A percentile compares a stretch with the other conserved stretches of the same genome.
Conservation (phyloP, 2,797 vertebrate species). For the Diplodus puntazzo region DNA sequence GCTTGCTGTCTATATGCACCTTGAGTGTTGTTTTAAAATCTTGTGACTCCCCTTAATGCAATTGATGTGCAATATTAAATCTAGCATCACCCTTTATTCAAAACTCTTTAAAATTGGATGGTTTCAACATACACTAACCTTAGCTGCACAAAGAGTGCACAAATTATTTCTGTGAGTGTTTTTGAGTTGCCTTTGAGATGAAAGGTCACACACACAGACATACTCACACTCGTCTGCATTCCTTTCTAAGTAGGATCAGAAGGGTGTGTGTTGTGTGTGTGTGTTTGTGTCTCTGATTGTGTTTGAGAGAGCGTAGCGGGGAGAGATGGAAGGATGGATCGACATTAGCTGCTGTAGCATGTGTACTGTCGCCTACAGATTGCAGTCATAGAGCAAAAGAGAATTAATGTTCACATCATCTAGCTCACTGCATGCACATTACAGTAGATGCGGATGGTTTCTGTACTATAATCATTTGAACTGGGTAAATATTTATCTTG, state of each 20-base stretch:
- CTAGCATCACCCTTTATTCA: background rate
- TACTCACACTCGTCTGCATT: background rate
- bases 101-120: background rate
- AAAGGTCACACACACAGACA: slow-evolving; percentile 2
- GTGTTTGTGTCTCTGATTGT: background rate
- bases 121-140: background rate
- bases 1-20: background rate
- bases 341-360: slow-evolving; percentile 6
- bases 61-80: background rate
- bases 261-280: background rate
- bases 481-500: slow-evolving; percentile 51
- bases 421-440: slow-evolving; percentile 22
- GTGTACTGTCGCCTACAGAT: background rate
- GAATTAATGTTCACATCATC: slow-evolving; percentile 20
- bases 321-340: background rate
- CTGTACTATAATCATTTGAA: slow-evolving; percentile 26
- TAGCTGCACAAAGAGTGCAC: background rate
- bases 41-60: background rate
- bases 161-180: background rate
- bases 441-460: slow-evolving; percentile 31
- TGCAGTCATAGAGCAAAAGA: slow-evolving; percentile 2
- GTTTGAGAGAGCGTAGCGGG: background rate
- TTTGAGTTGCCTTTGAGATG: background rate
- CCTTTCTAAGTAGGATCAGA: slow-evolving; percentile 21
- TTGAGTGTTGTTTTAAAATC: background rate